Evolutionary conservation across 2,113 vertebrate genomes (phyloP).

Genomic region (Aegotheles bennettii): DNA sequence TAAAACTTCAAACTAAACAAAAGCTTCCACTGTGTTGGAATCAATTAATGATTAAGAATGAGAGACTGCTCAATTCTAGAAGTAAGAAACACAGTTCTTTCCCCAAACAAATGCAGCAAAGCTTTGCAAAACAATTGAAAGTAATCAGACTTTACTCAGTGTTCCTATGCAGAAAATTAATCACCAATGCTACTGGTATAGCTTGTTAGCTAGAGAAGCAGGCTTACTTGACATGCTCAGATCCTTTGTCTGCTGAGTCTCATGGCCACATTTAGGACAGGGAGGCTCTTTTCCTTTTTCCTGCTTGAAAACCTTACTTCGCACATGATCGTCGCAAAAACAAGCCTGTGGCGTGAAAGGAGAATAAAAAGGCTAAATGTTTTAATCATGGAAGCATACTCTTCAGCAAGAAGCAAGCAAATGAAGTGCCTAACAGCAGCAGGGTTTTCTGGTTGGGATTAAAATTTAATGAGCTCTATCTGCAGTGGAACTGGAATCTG

Average conservation of each 20-base stretch:
- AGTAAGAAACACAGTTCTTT: neutral
- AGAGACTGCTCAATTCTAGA: neutral
- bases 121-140: neutral
- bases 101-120: neutral
- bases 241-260: constrained; percentile 96
- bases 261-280: constrained; percentile 96
- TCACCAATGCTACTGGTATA: neutral
- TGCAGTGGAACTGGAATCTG: neutral
- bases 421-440: neutral
- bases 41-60: neutral
- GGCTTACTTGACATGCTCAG: constrained; percentile 99
- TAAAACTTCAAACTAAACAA: neutral
- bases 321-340: constrained; percentile 93
- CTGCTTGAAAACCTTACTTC: constrained; percentile 97
- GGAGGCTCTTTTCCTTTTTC: constrained; percentile 94
- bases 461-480: neutral
- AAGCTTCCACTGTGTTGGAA: neutral
- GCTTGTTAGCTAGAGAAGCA: neutral
- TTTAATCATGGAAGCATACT: neutral
- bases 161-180: neutral
- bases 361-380: neutral
- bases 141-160: neutral
- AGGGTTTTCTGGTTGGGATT: neutral
- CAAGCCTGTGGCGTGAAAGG: constrained; percentile 79
- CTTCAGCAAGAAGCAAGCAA: neutral